phyloP scores from a whole-genome alignment of 1,140 invertebrate genomes.

The Dryas iulia region DNA sequence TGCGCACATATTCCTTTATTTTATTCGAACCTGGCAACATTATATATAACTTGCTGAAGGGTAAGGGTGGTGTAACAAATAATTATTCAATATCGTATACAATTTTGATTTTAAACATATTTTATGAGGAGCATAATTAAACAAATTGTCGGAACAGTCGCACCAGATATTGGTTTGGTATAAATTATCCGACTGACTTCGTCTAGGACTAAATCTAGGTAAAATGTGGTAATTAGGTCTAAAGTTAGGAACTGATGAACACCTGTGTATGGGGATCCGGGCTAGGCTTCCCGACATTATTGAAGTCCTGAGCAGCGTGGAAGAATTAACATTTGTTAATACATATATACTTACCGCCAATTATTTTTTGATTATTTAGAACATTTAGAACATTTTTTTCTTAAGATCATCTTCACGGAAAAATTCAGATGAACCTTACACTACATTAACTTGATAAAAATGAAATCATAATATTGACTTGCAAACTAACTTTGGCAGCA shows the following conservation, averaged over 20 bases:
- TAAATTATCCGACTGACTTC: slow-evolving; percentile 38
- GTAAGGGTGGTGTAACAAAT: slow-evolving; percentile 66
- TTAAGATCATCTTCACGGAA: no score
- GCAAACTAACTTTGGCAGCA: no score
- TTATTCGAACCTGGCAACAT: slow-evolving; percentile 7
- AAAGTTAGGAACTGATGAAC: slow-evolving; percentile 44
- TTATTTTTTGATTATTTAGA: no score
- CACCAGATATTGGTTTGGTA: slow-evolving; percentile 43
- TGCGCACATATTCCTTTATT: not conserved
- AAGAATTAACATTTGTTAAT: slow-evolving; percentile 28
- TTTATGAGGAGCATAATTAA: slow-evolving; percentile 60
- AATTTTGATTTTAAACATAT: slow-evolving; percentile 59
- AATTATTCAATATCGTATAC: slow-evolving; percentile 53
- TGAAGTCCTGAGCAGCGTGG: slow-evolving; percentile 73
- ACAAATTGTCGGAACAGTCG: slow-evolving; percentile 57
- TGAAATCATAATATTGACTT: no score
- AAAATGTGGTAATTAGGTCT: slow-evolving; percentile 18
- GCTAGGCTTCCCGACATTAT: slow-evolving; percentile 75
- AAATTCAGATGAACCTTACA: no score
- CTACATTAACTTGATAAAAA: no score
- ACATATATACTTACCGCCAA: no score
- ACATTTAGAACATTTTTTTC: no score
- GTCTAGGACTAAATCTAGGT: slow-evolving; percentile 11
- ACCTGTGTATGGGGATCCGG: slow-evolving; percentile 79
- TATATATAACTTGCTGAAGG: slow-evolving; percentile 71